A percentile compares a stretch with the other conserved stretches of the same genome.
Evolutionary conservation across 2,888 invertebrate genomes (phyloP).

Genomic region (Norana najaformis): DNA sequence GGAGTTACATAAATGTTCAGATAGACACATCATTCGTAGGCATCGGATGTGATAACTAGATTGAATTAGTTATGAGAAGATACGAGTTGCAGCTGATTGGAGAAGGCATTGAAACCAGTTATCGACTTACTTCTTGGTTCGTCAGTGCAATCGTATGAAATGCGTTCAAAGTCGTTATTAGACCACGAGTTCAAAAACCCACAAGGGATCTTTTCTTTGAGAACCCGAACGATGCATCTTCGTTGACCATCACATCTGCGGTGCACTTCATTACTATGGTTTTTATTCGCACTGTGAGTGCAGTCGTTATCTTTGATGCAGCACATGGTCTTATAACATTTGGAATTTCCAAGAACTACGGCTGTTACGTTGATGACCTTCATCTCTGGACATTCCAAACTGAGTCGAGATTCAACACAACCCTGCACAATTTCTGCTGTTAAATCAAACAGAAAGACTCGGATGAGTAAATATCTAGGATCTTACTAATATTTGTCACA

Average conservation of each 20-base stretch:
- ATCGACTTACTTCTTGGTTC: not conserved
- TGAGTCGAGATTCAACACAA: not conserved
- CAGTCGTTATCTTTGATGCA: not conserved
- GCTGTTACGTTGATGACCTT: not conserved
- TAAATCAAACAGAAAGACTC: too few species aligned
- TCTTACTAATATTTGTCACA: too few species aligned
- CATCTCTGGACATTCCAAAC: not conserved
- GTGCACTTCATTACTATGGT: not conserved
- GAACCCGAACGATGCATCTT: not conserved
- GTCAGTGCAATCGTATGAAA: not conserved
- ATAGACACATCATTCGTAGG: not conserved
- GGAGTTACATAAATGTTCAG: not conserved
- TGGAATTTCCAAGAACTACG: not conserved
- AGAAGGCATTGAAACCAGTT: too few species aligned
- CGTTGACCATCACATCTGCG: not conserved
- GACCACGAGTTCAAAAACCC: not conserved
- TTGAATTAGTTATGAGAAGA: not conserved
- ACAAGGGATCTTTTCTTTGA: not conserved
- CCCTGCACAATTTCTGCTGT: not conserved
- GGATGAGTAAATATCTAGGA: too few species aligned
- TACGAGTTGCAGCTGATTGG: too few species aligned
- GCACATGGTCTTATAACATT: not conserved
- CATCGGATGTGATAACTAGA: too few species aligned
- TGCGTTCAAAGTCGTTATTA: slow-evolving; percentile 2
- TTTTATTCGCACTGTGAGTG: not conserved